phyloP scores from a whole-genome alignment of 64 coral and sea anemone genomes.

The Pachyseris speciosa region DNA sequence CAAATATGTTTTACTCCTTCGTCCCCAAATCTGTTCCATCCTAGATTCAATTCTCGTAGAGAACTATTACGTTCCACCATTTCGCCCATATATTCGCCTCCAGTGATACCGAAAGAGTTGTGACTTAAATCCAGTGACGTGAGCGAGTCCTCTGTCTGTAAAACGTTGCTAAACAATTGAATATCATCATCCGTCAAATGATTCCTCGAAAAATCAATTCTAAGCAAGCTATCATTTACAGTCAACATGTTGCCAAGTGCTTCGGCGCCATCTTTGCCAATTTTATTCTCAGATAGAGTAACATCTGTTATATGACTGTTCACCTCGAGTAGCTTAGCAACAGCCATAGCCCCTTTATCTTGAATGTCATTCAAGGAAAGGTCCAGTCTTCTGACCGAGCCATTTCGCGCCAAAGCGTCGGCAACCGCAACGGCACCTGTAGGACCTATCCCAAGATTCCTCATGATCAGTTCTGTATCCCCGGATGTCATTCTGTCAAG shows the following conservation, averaged over 20 bases:
- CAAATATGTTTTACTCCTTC: constrained; percentile 64
- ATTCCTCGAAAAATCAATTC: constrained; percentile 77
- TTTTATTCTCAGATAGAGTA: constrained; percentile 84
- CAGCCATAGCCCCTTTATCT: constrained; percentile 64
- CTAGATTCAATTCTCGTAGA: constrained; percentile 66
- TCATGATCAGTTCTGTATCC: constrained; percentile 67
- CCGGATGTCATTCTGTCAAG: constrained; percentile 71
- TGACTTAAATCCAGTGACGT: constrained; percentile 71
- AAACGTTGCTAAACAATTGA: constrained; percentile 73
- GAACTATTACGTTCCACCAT: constrained; percentile 63
- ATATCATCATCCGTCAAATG: constrained; percentile 79
- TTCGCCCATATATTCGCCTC: constrained; percentile 68
- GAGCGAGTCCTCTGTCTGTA: constrained; percentile 77
- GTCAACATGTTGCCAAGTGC: constrained; percentile 70
- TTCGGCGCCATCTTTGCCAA: constrained; percentile 74
- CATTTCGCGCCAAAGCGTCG: constrained; percentile 74
- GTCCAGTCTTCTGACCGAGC: constrained; percentile 67
- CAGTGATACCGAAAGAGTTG: constrained; percentile 61
- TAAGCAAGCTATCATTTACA: constrained; percentile 54
- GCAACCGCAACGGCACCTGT: constrained; percentile 61
- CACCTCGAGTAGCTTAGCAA: constrained; percentile 69
- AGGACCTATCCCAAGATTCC: constrained; percentile 88
- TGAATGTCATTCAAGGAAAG: constrained; percentile 88
- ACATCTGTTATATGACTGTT: constrained; percentile 66
- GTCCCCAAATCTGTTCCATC: constrained; percentile 91